Evolutionary conservation across 2,888 invertebrate species (phyloP).

Genomic region (Cancer borealis): DNA sequence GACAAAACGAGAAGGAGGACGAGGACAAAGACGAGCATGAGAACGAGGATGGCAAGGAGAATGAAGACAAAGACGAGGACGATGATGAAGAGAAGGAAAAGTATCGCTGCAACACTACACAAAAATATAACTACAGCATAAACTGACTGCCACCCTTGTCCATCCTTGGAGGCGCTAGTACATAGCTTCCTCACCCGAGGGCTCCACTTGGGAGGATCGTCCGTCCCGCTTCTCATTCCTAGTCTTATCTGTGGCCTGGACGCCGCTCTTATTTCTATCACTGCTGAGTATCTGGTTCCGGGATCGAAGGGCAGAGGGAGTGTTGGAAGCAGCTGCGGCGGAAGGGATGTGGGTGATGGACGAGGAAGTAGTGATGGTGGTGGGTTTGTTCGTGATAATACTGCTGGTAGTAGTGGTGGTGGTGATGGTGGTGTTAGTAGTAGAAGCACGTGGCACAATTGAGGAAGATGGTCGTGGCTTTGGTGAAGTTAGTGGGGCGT

Average conservation of each 20-base stretch:
- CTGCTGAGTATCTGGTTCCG: background rate
- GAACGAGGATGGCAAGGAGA: background rate
- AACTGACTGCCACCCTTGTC: background rate
- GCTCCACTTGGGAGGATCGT: background rate
- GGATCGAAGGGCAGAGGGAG: background rate
- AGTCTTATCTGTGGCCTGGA: background rate
- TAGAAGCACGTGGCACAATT: background rate
- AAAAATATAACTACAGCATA: background rate
- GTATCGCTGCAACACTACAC: background rate
- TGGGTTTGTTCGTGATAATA: background rate
- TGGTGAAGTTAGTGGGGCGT: background rate
- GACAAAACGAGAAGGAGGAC: background rate
- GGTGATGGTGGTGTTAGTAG: background rate
- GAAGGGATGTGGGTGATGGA: background rate
- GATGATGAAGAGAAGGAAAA: background rate
- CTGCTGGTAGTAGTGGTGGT: background rate
- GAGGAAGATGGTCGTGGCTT: constrained; percentile 9
- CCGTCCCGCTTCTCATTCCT: background rate
- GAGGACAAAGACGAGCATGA: background rate
- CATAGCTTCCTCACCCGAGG: background rate
- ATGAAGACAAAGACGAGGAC: background rate
- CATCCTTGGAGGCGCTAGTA: background rate
- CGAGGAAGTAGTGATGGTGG: background rate
- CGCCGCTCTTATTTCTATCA: background rate
- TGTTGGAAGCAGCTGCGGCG: background rate